Base-by-base conservation (phyloP, 1,140 invertebrate genomes). In the Helicorthomorpha holstii region DNA sequence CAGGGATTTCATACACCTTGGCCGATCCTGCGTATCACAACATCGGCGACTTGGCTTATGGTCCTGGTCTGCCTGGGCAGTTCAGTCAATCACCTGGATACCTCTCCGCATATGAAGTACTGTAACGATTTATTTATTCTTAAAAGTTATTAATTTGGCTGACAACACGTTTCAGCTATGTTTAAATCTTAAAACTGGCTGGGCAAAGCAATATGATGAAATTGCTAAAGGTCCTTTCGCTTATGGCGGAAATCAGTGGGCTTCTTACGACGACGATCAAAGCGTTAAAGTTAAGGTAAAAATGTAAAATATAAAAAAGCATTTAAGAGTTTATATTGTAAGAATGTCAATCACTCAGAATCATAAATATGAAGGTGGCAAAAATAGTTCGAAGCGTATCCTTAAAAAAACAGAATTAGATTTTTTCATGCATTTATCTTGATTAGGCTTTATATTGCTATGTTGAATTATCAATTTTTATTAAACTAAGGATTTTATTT, bases 1-100 rank as follows among this genome's bases (percentile, higher is more conserved):
- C 92, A 59, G 90, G 89, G 0, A 87, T 90, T 64, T 80, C 76
- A 27, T 96, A 83, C 59, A 79, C 77, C 29, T 64, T 95, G 14
- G 69, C 71, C 1, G 77, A 80, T 53, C 65, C 75, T 21, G 77
- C 81, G 25, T 58, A 63, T 0, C 69, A 56, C 2, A 62, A 71
- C 45, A 70, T 76, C 23, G 22, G 67, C 51, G 65, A 67, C 58
- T 75, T 12, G 71, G 74, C 34, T 70, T 70, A 3, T 78, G 83
- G 41, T 1, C 79, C 84, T 1, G 89, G 89, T 1, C 73, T 59
- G 16, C 52, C 72, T 46, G 87, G 86, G 44, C 82, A 83, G 59
- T 86, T 80, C 54, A 92, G 88, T 0, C 69, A 77, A 61, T 80
- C 85, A 46, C 79, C 49, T 83, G 65, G 64, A 7, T 34, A 34